Base-by-base conservation (phyloP, 2,888 invertebrate species). In the Pinctada fucata region DNA sequence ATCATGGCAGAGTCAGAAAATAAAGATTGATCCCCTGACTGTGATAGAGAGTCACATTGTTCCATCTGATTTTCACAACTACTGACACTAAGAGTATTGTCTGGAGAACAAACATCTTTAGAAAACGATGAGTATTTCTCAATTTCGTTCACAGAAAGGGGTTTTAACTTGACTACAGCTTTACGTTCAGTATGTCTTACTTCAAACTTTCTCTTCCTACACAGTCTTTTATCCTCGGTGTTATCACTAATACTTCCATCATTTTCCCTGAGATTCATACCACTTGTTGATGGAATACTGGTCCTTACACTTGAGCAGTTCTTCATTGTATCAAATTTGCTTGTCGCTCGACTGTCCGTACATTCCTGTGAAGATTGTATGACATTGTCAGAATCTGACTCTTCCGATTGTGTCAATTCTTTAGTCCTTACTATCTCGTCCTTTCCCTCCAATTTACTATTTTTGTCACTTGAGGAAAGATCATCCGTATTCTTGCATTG, bases 131-230 rank as follows among this genome's bases (percentile, higher is more conserved):
- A 83, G 47, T 78, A 80, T 13, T 82, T 80, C 51, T 84, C 75
- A 48, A 87, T 85, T 70, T 87, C 87, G 52, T 79, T 72, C 31
- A 79, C 58, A 31, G 85, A 80, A 48, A 86, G 67, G 10, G 85
- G 82, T 68, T 82, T 82, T 2, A 85, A 78, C 71, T 84, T 84
- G 3, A 86, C 85, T 50, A 85, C 80, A 64, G 86, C 88, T 74
- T 76, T 72, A 50, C 64, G 66, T 50, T 66, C 63, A 45, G 66
- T 31, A 67, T 74, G 74, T 31, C 65, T 16, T 16, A 66, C 66
- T 49, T 66, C 74, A 10, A 67, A 13, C 16, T 66, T 52, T 52
- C 58, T 52, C 10, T 52, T 52, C 10, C 58, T 5, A 5, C 10
- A 8, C 10, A 52, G 5, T 52, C 10, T 10, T 8, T 52, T 5